Evolutionary conservation across 1,140 invertebrate genomes (phyloP).

Genomic region (Magallana angulata): DNA sequence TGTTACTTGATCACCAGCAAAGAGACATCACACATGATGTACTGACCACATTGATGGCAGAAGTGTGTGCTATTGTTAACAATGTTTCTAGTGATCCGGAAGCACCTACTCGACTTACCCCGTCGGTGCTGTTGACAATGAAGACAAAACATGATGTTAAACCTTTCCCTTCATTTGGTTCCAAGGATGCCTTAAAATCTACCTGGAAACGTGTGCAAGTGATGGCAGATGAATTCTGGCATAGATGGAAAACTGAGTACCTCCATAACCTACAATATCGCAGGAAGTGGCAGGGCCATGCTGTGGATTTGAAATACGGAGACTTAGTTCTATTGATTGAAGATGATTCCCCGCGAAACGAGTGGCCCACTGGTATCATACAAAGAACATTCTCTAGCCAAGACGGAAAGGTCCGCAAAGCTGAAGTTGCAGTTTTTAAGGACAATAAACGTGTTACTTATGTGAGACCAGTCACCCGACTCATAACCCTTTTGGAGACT

Average conservation of each 20-base stretch:
- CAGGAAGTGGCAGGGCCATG: conserved; percentile 7
- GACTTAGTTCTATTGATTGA: conserved; percentile 54
- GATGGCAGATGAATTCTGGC: conserved; percentile 53
- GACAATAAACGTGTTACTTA: conserved; percentile 35
- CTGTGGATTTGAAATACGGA: conserved; percentile 48
- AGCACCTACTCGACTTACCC: not conserved
- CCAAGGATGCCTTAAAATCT: conserved; percentile 50
- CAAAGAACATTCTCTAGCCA: not conserved
- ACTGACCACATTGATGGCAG: not conserved
- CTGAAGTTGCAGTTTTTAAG: conserved; percentile 6
- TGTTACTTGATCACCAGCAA: conserved; percentile 44
- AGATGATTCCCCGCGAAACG: conserved; percentile 26
- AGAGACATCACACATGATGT: conserved; percentile 55
- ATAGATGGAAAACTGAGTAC: conserved; percentile 29
- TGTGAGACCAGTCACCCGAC: conserved; percentile 40
- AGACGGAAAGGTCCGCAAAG: conserved; percentile 45
- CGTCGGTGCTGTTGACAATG: not conserved
- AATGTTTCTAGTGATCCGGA: not conserved
- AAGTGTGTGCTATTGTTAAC: conserved; percentile 1
- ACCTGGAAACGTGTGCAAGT: conserved; percentile 61
- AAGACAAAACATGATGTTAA: conserved; percentile 8
- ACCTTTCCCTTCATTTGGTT: not conserved
- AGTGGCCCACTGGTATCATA: conserved; percentile 44
- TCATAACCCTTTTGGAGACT: not conserved
- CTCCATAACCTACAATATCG: conserved; percentile 7